These are phyloP conservation scores for Aplysina aerophoba DNA, from an alignment of 37 sponge, comb jelly and placozoan species.

Conservation along the genomic window DNA sequence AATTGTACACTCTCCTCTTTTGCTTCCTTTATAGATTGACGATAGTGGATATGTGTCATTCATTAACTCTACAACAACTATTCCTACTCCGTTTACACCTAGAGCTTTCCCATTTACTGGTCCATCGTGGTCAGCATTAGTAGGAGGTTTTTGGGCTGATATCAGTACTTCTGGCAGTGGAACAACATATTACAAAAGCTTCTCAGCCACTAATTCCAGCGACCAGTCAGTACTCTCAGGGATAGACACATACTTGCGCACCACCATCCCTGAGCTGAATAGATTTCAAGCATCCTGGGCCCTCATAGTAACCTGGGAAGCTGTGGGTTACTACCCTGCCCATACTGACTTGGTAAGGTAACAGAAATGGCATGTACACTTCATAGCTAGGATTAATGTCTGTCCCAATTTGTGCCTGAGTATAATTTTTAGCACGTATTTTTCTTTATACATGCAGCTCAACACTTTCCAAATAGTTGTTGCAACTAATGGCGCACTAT, in stretches of 20 bases:
- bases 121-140: constrained; percentile 1
- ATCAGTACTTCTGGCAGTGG: neutral
- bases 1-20: too few species aligned
- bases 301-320: constrained; percentile 35
- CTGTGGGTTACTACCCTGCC: constrained; percentile 8
- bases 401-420: neutral
- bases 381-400: neutral
- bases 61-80: neutral
- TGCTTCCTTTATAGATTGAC: neutral
- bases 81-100: neutral
- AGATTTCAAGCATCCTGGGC: constrained; percentile 8
- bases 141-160: constrained; percentile 25
- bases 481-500: constrained; percentile 30
- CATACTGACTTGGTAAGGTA: neutral
- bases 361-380: neutral
- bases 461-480: constrained; percentile 31
- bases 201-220: neutral
- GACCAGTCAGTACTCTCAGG: neutral
- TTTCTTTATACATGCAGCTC: neutral
- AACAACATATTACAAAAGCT: neutral
- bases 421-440: neutral
- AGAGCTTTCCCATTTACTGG: constrained; percentile 2
- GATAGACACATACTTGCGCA: constrained; percentile 2
- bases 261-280: neutral
- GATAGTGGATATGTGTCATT: constrained; percentile 32